These are phyloP conservation scores for Sepioteuthis lessoniana DNA, from an alignment of 2,888 invertebrate species.

Conservation along the genomic window DNA sequence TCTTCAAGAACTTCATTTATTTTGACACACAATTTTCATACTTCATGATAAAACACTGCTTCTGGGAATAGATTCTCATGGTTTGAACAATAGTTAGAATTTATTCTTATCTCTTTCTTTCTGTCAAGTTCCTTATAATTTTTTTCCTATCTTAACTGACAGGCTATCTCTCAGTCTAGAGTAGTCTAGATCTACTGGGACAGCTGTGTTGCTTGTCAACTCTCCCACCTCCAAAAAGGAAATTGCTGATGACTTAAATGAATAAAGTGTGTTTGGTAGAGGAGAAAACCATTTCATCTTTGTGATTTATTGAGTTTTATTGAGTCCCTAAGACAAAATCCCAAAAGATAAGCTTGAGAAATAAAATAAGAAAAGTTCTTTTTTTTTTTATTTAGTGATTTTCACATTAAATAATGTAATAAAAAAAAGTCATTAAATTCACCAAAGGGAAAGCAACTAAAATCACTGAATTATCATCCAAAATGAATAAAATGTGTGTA, in stretches of 20 bases:
- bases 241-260: not conserved
- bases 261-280: not conserved
- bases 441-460: too few species aligned
- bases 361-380: not conserved
- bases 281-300: not conserved
- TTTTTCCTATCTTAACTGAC: not conserved
- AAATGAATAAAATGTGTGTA: too few species aligned
- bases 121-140: not conserved
- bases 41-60: not conserved
- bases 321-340: not conserved
- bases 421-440: too few species aligned
- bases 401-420: too few species aligned
- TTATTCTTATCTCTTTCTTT: not conserved
- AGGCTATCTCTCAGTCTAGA: not conserved
- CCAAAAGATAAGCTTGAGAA: not conserved
- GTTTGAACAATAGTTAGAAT: not conserved
- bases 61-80: not conserved
- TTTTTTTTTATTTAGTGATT: too few species aligned
- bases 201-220: slow-evolving; percentile 3
- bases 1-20: not conserved
- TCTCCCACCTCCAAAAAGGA: not conserved
- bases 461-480: too few species aligned
- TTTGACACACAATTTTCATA: not conserved
- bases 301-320: slow-evolving; percentile 12
- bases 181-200: too few species aligned